Evolutionary conservation across 2,113 vertebrate species (phyloP), one percentile per base, ranked within the genome.

Genomic region (Phaetusa simplex): DNA sequence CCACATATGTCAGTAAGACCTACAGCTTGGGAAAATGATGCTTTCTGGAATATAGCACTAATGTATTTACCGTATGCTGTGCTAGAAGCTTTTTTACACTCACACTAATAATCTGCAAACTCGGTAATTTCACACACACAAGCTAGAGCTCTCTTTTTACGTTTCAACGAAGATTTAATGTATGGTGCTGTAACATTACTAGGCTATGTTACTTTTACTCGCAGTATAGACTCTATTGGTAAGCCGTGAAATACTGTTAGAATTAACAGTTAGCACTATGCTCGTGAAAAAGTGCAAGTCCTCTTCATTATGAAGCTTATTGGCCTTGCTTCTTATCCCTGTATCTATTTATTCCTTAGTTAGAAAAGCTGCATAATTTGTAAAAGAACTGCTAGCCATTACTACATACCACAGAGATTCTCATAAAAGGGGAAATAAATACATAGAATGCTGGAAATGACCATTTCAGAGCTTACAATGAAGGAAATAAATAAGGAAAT

Each of bases 1-100:
- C 86, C 89, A 94, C 93, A 93, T 93, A 87, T 90, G 96, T 93
- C 94, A 96, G 80, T 45, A 95, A 96, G 96, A 90, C 40, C 78
- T 91, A 53, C 82, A 89, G 89, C 73, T 91, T 66, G 78, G 86
- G 93, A 95, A 97, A 97, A 93, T 9, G 22, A 62, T 93, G 72
- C 49, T 89, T 91, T 84, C 81, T 94, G 89, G 91, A 95, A 86
- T 43, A 94, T 0, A 80, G 45, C n/a, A 17, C 78, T 97, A 85
- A 97, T 96, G 73, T 58, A 86, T 90, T 93, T 95, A 90, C 88
- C 92, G 1, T 94, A 76, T 88, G 93, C 61, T 56, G 52, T 36
- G 49, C 66, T 89, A 69, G 70, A 79, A 91, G 70, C 53, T 80
- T 90, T 95, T 95, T 94, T 66, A 87, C 74, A 23, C 53, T 93